phyloP scores from a whole-genome alignment of 64 coral and sea anemone species.

The Orbicella faveolata region DNA sequence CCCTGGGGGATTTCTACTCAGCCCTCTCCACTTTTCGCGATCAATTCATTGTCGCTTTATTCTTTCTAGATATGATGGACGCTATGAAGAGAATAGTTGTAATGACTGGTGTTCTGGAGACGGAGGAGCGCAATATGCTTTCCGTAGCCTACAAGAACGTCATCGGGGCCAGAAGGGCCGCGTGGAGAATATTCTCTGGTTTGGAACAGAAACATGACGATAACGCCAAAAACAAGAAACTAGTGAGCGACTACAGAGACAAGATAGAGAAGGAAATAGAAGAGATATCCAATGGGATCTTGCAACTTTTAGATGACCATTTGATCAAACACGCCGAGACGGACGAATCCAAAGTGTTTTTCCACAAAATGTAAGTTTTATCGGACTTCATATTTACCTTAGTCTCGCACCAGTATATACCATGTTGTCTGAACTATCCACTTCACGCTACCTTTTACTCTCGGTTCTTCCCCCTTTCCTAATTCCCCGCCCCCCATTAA shows the following conservation, averaged over 20 bases:
- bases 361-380: conserved; percentile 74
- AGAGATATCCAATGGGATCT: conserved; percentile 65
- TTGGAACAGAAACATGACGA: conserved; percentile 73
- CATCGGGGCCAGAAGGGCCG: conserved; percentile 88
- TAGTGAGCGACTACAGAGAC: conserved; percentile 41
- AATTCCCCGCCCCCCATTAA: too few species aligned
- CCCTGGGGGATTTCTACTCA: too few species aligned
- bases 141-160: conserved; percentile 99
- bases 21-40: too few species aligned
- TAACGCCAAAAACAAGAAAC: conserved; percentile 20
- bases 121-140: conserved; percentile 94
- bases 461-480: too few species aligned
- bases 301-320: conserved; percentile 58
- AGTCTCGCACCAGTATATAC: too few species aligned
- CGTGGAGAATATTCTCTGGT: conserved; percentile 85
- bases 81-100: conserved; percentile 89
- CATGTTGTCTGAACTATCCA: too few species aligned
- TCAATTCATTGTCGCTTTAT: neutral
- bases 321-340: conserved; percentile 21
- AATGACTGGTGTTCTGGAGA: conserved; percentile 56
- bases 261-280: conserved; percentile 75
- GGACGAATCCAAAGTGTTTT: conserved; percentile 75
- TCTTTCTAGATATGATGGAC: conserved; percentile 75
- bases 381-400: too few species aligned
- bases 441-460: too few species aligned